Evolutionary conservation across 1,140 invertebrate genomes (phyloP), one percentile per base, ranked within the genome.

Genomic region (Formica selysi): DNA sequence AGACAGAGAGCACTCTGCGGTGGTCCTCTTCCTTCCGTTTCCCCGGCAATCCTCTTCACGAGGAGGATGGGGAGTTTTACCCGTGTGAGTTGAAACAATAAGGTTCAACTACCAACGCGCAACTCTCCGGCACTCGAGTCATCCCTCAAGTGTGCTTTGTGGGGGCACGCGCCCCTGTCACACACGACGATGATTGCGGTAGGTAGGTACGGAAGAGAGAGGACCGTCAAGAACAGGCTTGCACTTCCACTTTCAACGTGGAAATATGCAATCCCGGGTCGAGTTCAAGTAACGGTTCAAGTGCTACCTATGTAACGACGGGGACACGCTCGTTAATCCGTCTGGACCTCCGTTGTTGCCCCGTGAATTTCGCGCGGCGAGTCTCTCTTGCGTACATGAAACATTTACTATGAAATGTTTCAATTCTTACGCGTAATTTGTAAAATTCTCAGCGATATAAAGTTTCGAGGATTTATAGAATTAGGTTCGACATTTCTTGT

Each of bases 71-170:
- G 48, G 48, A 19, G 48, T 19, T 51, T 51, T 51, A 51, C 3
- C 16, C 48, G 48, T 19, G 73, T 89, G 89, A 92, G 89, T 93
- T 92, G 93, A 93, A 93, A 93, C 93, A 94, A 94, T 94, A 89
- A 92, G 88, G 90, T 90, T 91, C 91, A 93, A 93, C 92, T 93
- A 83, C 89, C 87, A 93, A 70, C 85, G 80, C 73, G 91, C 79
- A 83, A 41, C 79, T 61, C 79, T 61, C 81, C 88, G 87, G 83
- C 86, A 93, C 93, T 94, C 91, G 92, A 93, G 92, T 93, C 93
- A 94, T 93, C 92, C 90, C 85, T 91, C 78, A 88, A 94, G 93
- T 90, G 92, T 79, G 91, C 91, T 94, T 94, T 94, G 93, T 93
- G 90, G 93, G 93, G 91, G 92, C 93, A 94, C 93, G 93, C 92